These are phyloP conservation scores for Microtus oregoni DNA, from an alignment of 2,113 vertebrate species.

Conservation along the genomic window DNA sequence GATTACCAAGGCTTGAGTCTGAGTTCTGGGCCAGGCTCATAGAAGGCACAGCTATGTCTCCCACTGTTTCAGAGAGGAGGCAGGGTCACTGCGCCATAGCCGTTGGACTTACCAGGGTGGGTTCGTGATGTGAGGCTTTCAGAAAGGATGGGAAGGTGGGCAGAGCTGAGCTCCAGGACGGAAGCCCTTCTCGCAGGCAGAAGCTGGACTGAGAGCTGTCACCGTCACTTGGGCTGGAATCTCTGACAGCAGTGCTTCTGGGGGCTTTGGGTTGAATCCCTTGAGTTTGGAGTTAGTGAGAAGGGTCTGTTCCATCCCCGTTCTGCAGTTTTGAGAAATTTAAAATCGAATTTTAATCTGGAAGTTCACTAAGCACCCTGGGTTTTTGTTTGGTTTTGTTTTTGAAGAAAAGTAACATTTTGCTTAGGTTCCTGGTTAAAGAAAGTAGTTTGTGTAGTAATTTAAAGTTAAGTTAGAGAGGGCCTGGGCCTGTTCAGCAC, in stretches of 20 bases:
- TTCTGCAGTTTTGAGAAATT: not conserved
- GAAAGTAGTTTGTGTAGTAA: not conserved
- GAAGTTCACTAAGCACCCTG: not conserved
- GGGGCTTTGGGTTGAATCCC: not conserved
- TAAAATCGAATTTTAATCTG: not conserved
- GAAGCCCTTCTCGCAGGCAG: not conserved
- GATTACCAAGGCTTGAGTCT: not conserved
- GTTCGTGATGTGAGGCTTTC: not conserved
- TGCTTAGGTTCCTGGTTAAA: not conserved
- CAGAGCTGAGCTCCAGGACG: not conserved
- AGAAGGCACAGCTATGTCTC: not conserved
- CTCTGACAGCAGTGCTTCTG: rapidly evolving
- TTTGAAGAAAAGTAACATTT: not conserved
- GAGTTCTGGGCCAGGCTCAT: not conserved
- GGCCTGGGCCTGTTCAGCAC: not conserved
- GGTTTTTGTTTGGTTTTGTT: not conserved
- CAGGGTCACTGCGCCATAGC: not conserved
- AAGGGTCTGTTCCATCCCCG: not conserved
- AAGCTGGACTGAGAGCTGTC: not conserved
- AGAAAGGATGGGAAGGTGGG: not conserved
- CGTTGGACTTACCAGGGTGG: not conserved
- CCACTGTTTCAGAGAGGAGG: not conserved
- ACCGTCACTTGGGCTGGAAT: not conserved
- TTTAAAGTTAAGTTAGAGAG: not conserved
- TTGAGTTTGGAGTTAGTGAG: not conserved